Base-by-base conservation (phyloP, 2,797 vertebrate species). In the Hybognathus amarus region DNA sequence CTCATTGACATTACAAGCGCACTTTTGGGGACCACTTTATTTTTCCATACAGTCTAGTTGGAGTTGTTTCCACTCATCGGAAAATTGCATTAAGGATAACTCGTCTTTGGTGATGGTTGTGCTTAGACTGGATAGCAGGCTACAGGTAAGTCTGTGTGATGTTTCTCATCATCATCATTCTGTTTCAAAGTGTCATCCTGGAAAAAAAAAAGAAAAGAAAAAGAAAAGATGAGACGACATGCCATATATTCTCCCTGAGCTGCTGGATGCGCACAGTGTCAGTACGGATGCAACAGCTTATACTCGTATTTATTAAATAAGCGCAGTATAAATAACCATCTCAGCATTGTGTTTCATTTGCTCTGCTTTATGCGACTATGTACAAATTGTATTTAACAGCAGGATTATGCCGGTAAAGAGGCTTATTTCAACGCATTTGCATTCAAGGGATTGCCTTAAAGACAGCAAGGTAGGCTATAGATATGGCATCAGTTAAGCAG, bases 1-100 rank as follows among this genome's bases (percentile, higher is more conserved):
- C 94, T 94, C 94, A 94, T 94, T 94, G 93, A 94, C 93, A 94
- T 94, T 94, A 92, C 93, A 93, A 92, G 93, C 94, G 94, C 89
- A 94, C 94, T 94, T 95, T 95, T 92, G 90, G 89, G 92, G 92
- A 93, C 91, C 93, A 92, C 92, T 94, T 94, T 93, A 91, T 90
- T 88, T 89, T 83, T 75, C 83, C 83, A 78, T 88, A 81, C 86
- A 85, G 90, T 92, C 89, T 87, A 79, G 76, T 89, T 78, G 83
- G 89, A 89, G 88, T 83, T 86, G 87, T 82, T 15, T 5, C 24
- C 10, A 61, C 84, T 83, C 84, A 50, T 80, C 86, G 73, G 85
- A 69, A 78, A 74, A 67, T 79, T 54, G 7, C 33, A 83, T 85
- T 86, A 69, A 56, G 87, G 84, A 89, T 88, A 84, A 85, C 20